Evolutionary conservation across 2,113 vertebrate species (phyloP), one percentile per base, ranked within the genome.

Genomic region (Podarcis raffonei): DNA sequence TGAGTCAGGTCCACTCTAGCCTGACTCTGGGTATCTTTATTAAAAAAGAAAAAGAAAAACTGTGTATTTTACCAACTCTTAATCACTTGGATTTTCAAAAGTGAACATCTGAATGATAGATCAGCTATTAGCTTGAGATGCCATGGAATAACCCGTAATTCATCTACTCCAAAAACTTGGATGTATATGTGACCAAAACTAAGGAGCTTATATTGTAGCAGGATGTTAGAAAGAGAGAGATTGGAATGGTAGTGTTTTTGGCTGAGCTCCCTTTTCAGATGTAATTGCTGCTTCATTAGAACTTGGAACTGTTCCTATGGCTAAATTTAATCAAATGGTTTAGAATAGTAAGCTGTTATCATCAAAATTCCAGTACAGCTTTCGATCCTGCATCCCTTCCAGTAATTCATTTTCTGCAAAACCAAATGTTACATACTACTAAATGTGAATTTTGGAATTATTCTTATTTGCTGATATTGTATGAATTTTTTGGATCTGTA

Each of bases 291-390:
- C 97, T 98, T 98, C 97, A 97, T 97, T 97, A 97, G 95, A 94
- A 96, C 94, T 97, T 97, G 97, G 97, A 97, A 97, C 95, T 96
- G 94, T 96, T 97, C 96, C 97, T 95, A 95, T 96, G 95, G 97
- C 97, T 98, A 97, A 97, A 97, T 97, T 98, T 97, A 98, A 97
- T 98, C 97, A 97, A 97, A 97, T 96, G 95, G 95, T 96, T 97
- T 97, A 95, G 95, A 97, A 97, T 97, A 96, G 96, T 96, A 97
- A 95, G 96, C 91, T 95, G 87, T 79, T 95, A 90, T 6, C 9
- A 91, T 97, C 85, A 92, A 94, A 97, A 96, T 96, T 97, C 96
- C 96, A 96, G 86, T 93, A 94, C 88, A 94, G 90, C 92, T 96
- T 92, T 94, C 85, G 92, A 94, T 95, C 94, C 91, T 78, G 90